A percentile compares a stretch with the other conserved stretches of the same genome.
Evolutionary conservation across 2,797 vertebrate genomes (phyloP).

Genomic region (Choloepus didactylus): DNA sequence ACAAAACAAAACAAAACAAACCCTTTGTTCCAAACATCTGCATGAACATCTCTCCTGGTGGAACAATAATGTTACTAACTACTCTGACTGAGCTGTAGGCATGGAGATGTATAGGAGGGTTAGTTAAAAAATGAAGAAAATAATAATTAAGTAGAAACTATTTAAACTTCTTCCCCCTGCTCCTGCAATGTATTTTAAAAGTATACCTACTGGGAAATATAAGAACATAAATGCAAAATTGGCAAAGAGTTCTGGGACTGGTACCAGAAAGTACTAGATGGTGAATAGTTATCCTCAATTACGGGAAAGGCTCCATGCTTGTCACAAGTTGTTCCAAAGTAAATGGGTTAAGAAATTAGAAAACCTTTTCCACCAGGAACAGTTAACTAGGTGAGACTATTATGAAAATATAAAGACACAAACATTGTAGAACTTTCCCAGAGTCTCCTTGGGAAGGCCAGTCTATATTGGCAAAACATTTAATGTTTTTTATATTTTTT

Average conservation of each 20-base stretch:
- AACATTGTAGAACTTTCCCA: constrained; percentile 6
- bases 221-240: background rate
- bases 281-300: background rate
- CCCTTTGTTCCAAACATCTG: background rate
- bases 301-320: background rate
- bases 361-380: constrained; percentile 7
- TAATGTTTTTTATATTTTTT: constrained; percentile 8
- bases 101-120: background rate
- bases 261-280: background rate
- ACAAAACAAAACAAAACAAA: background rate
- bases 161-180: constrained; percentile 25
- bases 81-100: background rate
- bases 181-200: background rate
- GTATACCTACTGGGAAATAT: background rate
- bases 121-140: constrained; percentile 6
- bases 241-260: background rate
- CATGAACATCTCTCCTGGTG: background rate
- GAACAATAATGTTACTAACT: background rate
- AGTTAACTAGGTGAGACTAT: background rate
- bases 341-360: constrained; percentile 4
- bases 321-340: background rate
- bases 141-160: background rate
- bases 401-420: constrained; percentile 45
- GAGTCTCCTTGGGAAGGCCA: background rate
- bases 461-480: background rate